These are phyloP conservation scores for Delia radicum DNA, from an alignment of 1,140 invertebrate genomes.

Conservation along the genomic window DNA sequence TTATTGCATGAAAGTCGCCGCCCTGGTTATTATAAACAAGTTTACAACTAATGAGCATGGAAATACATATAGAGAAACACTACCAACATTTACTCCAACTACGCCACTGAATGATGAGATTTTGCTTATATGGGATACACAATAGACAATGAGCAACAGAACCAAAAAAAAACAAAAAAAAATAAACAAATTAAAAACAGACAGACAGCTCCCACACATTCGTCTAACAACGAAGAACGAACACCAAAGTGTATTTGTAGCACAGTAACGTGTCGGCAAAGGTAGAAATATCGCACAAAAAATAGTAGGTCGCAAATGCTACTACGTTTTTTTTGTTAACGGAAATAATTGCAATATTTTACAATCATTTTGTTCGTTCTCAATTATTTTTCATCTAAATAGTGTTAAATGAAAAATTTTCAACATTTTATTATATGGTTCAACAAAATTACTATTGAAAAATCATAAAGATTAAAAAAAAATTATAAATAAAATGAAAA, in stretches of 20 bases:
- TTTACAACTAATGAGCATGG: neutral
- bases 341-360: slow-evolving; percentile 10
- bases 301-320: slow-evolving; percentile 1
- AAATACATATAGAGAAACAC: neutral
- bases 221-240: neutral
- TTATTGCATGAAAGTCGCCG: no score
- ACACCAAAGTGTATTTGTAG: neutral
- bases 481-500: neutral
- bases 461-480: neutral
- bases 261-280: slow-evolving; percentile 14
- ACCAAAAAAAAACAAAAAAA: neutral
- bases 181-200: neutral
- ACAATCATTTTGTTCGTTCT: neutral
- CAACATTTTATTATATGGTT: neutral
- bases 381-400: neutral
- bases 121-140: neutral
- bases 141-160: neutral
- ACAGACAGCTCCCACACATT: neutral
- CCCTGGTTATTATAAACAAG: neutral
- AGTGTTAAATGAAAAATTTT: neutral
- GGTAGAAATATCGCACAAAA: slow-evolving; percentile 2
- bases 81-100: neutral
- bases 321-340: neutral
- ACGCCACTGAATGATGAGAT: neutral
- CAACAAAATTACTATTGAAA: neutral